These are phyloP conservation scores for Trichacis sp. DNA, from an alignment of 2,888 invertebrate genomes.

Conservation along the genomic window DNA sequence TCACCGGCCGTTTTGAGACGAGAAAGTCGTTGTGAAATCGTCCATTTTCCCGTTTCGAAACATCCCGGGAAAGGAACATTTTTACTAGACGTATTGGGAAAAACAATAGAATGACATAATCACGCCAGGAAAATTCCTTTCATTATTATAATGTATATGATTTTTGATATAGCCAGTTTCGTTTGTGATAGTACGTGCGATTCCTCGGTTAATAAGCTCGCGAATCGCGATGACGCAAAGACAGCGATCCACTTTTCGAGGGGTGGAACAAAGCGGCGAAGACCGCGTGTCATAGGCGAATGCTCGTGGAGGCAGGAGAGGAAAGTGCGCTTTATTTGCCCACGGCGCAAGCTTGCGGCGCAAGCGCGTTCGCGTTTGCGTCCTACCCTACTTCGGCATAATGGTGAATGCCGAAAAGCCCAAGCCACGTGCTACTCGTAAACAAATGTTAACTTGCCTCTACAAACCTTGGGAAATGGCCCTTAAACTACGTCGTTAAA, in stretches of 20 bases:
- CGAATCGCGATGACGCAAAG: slow-evolving; percentile 23
- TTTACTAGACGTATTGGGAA: too few species aligned
- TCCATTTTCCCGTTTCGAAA: too few species aligned
- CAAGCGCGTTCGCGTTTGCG: slow-evolving; percentile 32
- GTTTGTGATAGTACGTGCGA: too few species aligned
- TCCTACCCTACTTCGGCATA: slow-evolving; percentile 24
- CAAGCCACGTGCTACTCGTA: slow-evolving; percentile 55
- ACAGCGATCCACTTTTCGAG: slow-evolving; percentile 34
- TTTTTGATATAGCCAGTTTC: too few species aligned
- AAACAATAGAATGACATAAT: too few species aligned
- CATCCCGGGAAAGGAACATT: too few species aligned
- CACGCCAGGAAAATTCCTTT: too few species aligned
- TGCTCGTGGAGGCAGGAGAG: slow-evolving; percentile 19
- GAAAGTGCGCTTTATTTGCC: slow-evolving; percentile 12
- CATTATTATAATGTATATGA: too few species aligned
- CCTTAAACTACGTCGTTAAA: neutral
- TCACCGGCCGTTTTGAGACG: too few species aligned
- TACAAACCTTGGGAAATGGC: slow-evolving; percentile 2
- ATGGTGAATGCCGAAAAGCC: slow-evolving; percentile 34
- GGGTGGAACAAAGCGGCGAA: slow-evolving; percentile 32
- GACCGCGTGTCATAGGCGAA: slow-evolving; percentile 20
- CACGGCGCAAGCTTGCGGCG: slow-evolving; percentile 32
- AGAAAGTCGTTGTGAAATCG: too few species aligned
- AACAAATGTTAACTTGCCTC: slow-evolving; percentile 46
- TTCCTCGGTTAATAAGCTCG: slow-evolving; percentile 1